Percentiles rank a stretch among this genome's conserved stretches.
Evolutionary conservation across 2,888 invertebrate genomes (phyloP).

Genomic region (Unio delphinus): DNA sequence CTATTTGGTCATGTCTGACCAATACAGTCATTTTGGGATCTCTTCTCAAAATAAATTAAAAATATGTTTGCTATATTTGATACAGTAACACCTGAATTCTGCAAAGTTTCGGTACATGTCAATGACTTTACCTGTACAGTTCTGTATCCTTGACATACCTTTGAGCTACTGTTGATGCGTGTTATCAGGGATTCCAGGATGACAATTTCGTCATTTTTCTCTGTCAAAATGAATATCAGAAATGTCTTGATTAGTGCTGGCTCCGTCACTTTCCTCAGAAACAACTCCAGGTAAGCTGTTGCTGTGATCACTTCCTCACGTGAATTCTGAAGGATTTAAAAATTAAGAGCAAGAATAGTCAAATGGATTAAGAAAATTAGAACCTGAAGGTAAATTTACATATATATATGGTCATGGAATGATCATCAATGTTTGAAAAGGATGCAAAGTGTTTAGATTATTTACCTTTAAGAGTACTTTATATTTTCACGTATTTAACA

Average conservation of each 20-base stretch:
- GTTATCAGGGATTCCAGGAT: slow-evolving; percentile 87
- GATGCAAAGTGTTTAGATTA: too few species aligned
- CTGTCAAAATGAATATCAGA: slow-evolving; percentile 83
- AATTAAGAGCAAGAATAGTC: not conserved
- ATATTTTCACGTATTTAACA: too few species aligned
- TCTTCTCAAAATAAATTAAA: too few species aligned
- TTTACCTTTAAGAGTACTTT: too few species aligned
- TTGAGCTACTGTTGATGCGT: slow-evolving; percentile 82
- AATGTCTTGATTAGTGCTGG: slow-evolving; percentile 87
- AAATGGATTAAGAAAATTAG: not conserved
- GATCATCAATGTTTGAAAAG: too few species aligned
- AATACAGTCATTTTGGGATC: too few species aligned
- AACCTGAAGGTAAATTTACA: not conserved
- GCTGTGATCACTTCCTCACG: slow-evolving; percentile 91
- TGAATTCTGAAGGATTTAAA: slow-evolving; percentile 81
- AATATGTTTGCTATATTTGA: not conserved
- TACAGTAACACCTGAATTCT: not conserved
- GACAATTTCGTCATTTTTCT: slow-evolving; percentile 87
- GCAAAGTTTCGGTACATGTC: not conserved
- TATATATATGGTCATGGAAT: not conserved
- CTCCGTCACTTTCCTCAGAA: slow-evolving; percentile 88
- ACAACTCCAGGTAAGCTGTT: slow-evolving; percentile 92
- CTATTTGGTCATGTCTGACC: too few species aligned
- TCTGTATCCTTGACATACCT: slow-evolving; percentile 75
- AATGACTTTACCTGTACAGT: not conserved